Evolutionary conservation across 1,140 invertebrate genomes (phyloP).

Genomic region (Palaemon carinicauda): DNA sequence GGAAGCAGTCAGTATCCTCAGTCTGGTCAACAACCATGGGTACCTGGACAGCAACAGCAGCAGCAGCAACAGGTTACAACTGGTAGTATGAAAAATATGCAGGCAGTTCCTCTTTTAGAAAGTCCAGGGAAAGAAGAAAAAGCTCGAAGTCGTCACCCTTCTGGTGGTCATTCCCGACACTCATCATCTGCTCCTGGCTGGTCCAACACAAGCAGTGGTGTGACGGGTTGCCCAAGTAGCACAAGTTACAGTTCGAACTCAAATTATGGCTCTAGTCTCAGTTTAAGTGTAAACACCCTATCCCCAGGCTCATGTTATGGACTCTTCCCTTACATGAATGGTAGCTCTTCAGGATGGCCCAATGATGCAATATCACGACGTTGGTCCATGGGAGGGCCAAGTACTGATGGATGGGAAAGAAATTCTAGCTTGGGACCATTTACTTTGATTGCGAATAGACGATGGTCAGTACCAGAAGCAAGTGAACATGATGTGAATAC

Average conservation of each 20-base stretch:
- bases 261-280: constrained; percentile 32
- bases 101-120: not conserved
- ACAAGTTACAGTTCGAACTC: constrained; percentile 6
- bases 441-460: constrained; percentile 39
- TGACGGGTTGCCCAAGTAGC: not conserved
- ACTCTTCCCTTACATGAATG: constrained; percentile 16
- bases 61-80: not conserved
- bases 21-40: constrained; percentile 1
- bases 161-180: constrained; percentile 19
- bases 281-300: constrained; percentile 31
- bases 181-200: constrained; percentile 31
- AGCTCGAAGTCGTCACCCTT: constrained; percentile 29
- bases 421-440: constrained; percentile 31
- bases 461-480: constrained; percentile 48
- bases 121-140: constrained; percentile 46
- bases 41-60: not conserved
- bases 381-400: constrained; percentile 47
- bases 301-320: constrained; percentile 35
- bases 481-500: constrained; percentile 21
- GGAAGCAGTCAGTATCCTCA: constrained; percentile 24
- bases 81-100: not conserved
- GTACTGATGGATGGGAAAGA: constrained; percentile 24
- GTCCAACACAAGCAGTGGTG: constrained; percentile 13
- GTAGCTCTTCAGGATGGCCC: constrained; percentile 21
- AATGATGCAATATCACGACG: constrained; percentile 35